These are phyloP conservation scores for Microctonus aethiopoides DNA, from an alignment of 2,888 invertebrate species.

Conservation along the genomic window DNA sequence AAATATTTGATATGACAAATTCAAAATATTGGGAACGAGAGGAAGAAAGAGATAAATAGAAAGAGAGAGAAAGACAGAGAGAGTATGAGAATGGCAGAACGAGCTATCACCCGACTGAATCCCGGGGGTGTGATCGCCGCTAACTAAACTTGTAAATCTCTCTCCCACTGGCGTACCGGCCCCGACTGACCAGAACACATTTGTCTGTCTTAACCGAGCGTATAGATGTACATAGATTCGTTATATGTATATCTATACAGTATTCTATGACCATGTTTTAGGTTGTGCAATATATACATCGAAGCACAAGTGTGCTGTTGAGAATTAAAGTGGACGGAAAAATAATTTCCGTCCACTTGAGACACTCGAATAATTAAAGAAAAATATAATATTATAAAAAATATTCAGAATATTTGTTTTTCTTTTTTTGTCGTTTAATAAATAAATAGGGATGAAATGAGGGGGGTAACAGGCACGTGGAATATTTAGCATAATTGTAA, in stretches of 20 bases:
- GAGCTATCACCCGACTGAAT: conserved; percentile 51
- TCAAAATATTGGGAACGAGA: conserved; percentile 11
- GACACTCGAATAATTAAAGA: too few relatives aligned
- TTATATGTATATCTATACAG: background rate
- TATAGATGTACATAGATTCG: background rate
- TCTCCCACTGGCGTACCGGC: conserved; percentile 45
- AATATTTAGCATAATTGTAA: conserved; percentile 63
- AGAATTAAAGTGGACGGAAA: too few relatives aligned
- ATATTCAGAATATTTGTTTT: too few relatives aligned
- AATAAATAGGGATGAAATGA: conserved; percentile 12
- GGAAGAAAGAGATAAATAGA: background rate
- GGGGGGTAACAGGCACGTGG: conserved; percentile 46
- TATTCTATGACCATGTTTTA: background rate
- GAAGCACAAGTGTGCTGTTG: background rate
- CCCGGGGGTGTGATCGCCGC: conserved; percentile 66
- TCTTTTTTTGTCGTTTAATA: conserved; percentile 4
- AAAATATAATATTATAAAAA: too few relatives aligned
- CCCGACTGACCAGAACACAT: conserved; percentile 67
- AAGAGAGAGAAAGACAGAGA: conserved; percentile 7
- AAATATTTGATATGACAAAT: background rate
- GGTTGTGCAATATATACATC: background rate
- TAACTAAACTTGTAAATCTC: conserved; percentile 68
- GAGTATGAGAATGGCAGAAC: conserved; percentile 31
- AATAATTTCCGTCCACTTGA: too few relatives aligned
- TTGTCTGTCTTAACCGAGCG: conserved; percentile 62